These are phyloP conservation scores for Baronia brevicornis DNA, from an alignment of 2,888 invertebrate genomes.

Conservation along the genomic window DNA sequence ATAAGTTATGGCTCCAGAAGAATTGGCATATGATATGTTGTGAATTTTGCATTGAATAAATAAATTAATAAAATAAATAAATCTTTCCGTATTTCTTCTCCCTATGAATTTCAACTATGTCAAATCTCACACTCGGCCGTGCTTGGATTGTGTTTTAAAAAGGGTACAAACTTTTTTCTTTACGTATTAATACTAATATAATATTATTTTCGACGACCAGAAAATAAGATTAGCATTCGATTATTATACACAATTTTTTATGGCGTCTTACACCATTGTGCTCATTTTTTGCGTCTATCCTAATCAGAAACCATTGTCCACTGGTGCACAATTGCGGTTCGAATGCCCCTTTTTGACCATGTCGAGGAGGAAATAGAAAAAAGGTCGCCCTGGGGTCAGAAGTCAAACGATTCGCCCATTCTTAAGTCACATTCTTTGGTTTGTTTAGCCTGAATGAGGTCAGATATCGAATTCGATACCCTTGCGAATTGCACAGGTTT, in stretches of 20 bases:
- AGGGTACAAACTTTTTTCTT: too few relatives aligned
- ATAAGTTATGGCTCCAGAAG: too few relatives aligned
- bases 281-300: constrained; percentile 39
- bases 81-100: too few relatives aligned
- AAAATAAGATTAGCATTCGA: constrained; percentile 3
- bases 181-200: not conserved
- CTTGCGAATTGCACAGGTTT: constrained; percentile 38
- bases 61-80: too few relatives aligned
- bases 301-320: constrained; percentile 65
- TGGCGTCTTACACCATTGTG: constrained; percentile 19
- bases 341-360: constrained; percentile 54
- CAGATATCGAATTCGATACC: constrained; percentile 39
- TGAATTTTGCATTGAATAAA: too few relatives aligned
- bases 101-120: too few relatives aligned
- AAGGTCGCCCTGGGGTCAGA: constrained; percentile 42
- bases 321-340: constrained; percentile 35
- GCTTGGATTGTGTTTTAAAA: too few relatives aligned
- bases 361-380: constrained; percentile 30
- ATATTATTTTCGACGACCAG: constrained; percentile 2
- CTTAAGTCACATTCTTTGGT: constrained; percentile 22
- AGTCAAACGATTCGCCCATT: constrained; percentile 32
- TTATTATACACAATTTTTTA: constrained; percentile 16
- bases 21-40: too few relatives aligned
- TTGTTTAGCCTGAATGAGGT: constrained; percentile 41
- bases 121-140: too few relatives aligned